Base-by-base conservation (phyloP, 2,797 vertebrate species). In the Pantherophis alleghaniensis region DNA sequence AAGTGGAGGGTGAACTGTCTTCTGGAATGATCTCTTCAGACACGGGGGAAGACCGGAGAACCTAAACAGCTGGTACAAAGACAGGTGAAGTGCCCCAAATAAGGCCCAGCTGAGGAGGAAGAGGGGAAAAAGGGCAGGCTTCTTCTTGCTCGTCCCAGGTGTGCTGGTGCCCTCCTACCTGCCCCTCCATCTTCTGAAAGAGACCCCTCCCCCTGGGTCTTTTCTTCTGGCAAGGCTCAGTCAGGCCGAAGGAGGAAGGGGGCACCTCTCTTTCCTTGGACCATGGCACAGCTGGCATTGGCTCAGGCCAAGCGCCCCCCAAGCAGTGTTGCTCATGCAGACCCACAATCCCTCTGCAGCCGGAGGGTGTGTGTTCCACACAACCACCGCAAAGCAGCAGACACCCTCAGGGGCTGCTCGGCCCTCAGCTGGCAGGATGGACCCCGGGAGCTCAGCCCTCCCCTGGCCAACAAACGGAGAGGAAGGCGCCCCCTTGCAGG, bases 1-100 rank as follows among this genome's bases (percentile, higher is more conserved):
- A 3, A n/a, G 9, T 3, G 16, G n/a, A 14, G n/a, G 16, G 2
- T 18, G 66, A 7, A 1, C 16, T 18, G n/a, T 1, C n/a, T 16
- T 28, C n/a, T n/a, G 69, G 32, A 9, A 37, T 2, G n/a, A 20
- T 9, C 69, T 79, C 69, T 37, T 79, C 18, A 4, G 69, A 37
- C 69, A 1, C 18, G 0, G 37, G 57, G 37, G 69, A 42, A 10
- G 16, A 10, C 32, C 22, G 69, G 69, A 22, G 69, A 18, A 7
- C 16, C 32, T 16, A 74, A 74, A 37, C 5, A 4, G 32, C 16
- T 18, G 69, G 16, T 7, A 20, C 2, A 79, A 42, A 20, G 18
- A 9, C 66, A 79, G 69, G 32, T 1, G 2, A 10, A 10, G 32
- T 1, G 32, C 37, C 16, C 69, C 69, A 42, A 42, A 37, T 9